Evolutionary conservation across 1,140 invertebrate species (phyloP), one percentile per base, ranked within the genome.

Genomic region (Pristionchus pacificus): DNA sequence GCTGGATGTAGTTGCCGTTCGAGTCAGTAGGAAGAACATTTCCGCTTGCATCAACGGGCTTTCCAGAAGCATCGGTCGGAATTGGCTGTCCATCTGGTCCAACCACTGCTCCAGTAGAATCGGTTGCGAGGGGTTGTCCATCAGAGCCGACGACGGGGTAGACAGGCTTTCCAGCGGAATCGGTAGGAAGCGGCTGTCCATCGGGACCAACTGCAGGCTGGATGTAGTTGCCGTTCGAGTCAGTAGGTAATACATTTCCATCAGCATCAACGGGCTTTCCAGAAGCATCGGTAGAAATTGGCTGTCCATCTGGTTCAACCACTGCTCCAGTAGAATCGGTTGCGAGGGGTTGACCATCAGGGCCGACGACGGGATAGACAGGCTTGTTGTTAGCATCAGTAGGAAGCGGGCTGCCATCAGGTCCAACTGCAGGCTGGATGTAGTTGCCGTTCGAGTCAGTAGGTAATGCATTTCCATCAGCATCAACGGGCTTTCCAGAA

Each of bases 1-100:
- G 72, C 60, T 73, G 73, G 28, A 74, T 31, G 65, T 74, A 74
- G 30, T 73, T 74, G n/a, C n/a, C n/a, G n/a, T n/a, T n/a, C n/a
- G n/a, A n/a, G n/a, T n/a, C n/a, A n/a, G n/a, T n/a, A n/a, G n/a
- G n/a, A n/a, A n/a, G n/a, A n/a, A n/a, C n/a, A n/a, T n/a, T n/a
- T n/a, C n/a, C n/a, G n/a, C n/a, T n/a, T n/a, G n/a, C n/a, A n/a
- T n/a, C n/a, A n/a, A n/a, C n/a, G n/a, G n/a, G n/a, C n/a, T n/a
- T n/a, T 33, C 73, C 73, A 28, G 2, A 1, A 14, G 1, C 27
- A 59, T 73, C 73, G 15, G 62, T 74, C 19, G 73, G 73, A 10
- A 74, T 61, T 13, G 64, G 60, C 32, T 57, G 29, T 64, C 74
- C 74, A 70, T 76, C 72, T 25, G 68, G 69, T 19, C 74, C 60